These are phyloP conservation scores for Pseudopipra pipra DNA, from an alignment of 2,113 vertebrate genomes.

Conservation along the genomic window DNA sequence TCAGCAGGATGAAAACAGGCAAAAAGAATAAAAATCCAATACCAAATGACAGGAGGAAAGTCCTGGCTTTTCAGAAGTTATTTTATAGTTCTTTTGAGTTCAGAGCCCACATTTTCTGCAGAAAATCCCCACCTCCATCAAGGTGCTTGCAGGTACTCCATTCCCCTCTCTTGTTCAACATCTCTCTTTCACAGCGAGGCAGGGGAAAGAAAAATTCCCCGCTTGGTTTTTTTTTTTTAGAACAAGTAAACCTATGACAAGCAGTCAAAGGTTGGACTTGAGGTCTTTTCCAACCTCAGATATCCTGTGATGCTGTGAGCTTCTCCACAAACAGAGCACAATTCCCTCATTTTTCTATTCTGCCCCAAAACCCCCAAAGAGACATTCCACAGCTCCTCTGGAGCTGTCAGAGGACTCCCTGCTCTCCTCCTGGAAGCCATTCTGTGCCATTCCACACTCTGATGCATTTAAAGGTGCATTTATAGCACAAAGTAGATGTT, in stretches of 20 bases:
- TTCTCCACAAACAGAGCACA: not conserved
- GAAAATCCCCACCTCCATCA: not conserved
- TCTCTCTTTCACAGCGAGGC: no score
- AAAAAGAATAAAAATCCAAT: not conserved
- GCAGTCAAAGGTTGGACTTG: no score
- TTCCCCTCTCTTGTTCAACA: no score
- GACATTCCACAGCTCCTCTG: accelerated
- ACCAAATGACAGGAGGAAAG: not conserved
- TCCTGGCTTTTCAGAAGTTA: not conserved
- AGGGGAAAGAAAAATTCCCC: no score
- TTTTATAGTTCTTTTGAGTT: not conserved
- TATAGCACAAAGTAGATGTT: constrained; percentile 15
- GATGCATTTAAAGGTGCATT: not conserved
- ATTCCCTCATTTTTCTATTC: not conserved
- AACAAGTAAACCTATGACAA: no score
- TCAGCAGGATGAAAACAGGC: not conserved
- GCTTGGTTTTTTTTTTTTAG: no score
- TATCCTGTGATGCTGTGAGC: not conserved
- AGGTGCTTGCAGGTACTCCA: not conserved
- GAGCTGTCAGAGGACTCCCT: not conserved
- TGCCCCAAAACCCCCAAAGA: not conserved
- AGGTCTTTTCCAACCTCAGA: not conserved
- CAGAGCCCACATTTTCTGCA: not conserved
- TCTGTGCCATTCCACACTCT: not conserved
- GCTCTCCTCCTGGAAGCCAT: not conserved